phyloP scores from a whole-genome alignment of 2,888 invertebrate genomes.

The Muschampia plurimacula region DNA sequence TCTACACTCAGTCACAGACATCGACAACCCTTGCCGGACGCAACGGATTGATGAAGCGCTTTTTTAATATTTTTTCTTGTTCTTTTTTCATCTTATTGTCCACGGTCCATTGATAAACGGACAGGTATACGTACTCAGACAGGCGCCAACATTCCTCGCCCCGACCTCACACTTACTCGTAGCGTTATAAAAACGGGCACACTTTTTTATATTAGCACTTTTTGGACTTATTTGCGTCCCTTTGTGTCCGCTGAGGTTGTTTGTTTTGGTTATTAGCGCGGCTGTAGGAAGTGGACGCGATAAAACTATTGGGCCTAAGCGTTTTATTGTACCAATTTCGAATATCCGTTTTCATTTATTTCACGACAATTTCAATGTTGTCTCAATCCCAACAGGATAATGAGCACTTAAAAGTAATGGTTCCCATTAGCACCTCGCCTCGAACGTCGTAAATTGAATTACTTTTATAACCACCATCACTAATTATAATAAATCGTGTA shows the following conservation, averaged over 20 bases:
- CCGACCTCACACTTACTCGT: constrained; percentile 85
- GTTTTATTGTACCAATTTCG: constrained; percentile 83
- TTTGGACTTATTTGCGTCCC: constrained; percentile 81
- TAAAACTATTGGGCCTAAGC: constrained; percentile 82
- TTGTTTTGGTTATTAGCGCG: constrained; percentile 84
- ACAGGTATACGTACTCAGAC: constrained; percentile 86
- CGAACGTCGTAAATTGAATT: constrained; percentile 32
- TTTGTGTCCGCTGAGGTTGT: constrained; percentile 79
- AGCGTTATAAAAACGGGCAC: constrained; percentile 81
- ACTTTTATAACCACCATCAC: constrained; percentile 41
- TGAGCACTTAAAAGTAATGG: constrained; percentile 58
- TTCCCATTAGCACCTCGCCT: constrained; percentile 70
- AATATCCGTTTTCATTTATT: constrained; percentile 73
- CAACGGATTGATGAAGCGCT: constrained; percentile 82
- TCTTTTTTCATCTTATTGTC: constrained; percentile 76
- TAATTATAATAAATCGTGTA: constrained; percentile 47
- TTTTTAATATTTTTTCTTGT: constrained; percentile 77
- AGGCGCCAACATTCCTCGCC: constrained; percentile 85
- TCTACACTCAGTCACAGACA: constrained; percentile 29
- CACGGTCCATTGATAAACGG: constrained; percentile 84
- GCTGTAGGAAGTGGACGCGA: constrained; percentile 82
- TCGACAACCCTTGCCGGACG: constrained; percentile 81
- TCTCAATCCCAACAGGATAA: constrained; percentile 48
- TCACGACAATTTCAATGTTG: constrained; percentile 38
- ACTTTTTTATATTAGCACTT: constrained; percentile 84